Percentiles rank a stretch among this genome's conserved stretches.
These are phyloP conservation scores for Cephus spinipes DNA, from an alignment of 2,888 invertebrate genomes.

Conservation along the genomic window DNA sequence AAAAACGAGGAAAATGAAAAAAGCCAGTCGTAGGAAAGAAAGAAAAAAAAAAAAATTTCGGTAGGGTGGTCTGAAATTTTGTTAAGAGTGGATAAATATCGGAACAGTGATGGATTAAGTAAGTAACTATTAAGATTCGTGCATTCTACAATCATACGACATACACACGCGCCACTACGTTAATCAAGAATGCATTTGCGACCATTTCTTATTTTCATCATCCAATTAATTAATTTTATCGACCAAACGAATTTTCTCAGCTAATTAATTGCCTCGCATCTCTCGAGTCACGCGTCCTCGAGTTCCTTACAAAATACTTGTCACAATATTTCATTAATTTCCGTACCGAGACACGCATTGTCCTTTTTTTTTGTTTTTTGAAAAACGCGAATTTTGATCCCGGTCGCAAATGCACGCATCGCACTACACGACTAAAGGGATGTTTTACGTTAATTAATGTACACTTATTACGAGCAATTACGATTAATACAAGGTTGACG, in stretches of 20 bases:
- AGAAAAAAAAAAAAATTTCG: not conserved
- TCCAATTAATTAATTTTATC: not conserved
- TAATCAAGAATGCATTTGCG: slow-evolving; percentile 23
- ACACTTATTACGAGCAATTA: slow-evolving; percentile 30
- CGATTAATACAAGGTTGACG: slow-evolving; percentile 36
- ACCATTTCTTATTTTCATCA: not conserved
- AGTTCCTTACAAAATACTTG: not conserved
- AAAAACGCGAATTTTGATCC: slow-evolving; percentile 3
- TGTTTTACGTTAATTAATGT: slow-evolving; percentile 30
- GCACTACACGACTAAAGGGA: slow-evolving; percentile 37
- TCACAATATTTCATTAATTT: not conserved
- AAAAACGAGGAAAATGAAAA: slow-evolving; percentile 27
- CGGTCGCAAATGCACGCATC: slow-evolving; percentile 37
- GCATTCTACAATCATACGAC: slow-evolving; percentile 39
- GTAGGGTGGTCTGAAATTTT: not conserved
- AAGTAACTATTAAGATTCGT: slow-evolving; percentile 44
- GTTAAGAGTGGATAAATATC: slow-evolving; percentile 1
- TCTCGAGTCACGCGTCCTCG: not conserved
- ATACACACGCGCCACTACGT: slow-evolving; percentile 34
- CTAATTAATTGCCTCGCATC: not conserved
- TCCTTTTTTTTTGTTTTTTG: not conserved
- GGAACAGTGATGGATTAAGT: slow-evolving; percentile 29
- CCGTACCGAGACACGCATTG: not conserved
- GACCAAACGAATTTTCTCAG: not conserved
- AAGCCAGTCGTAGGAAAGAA: slow-evolving; percentile 33